Evolutionary conservation across 1,140 invertebrate genomes (phyloP), one percentile per base, ranked within the genome.

Genomic region (Drosophila nebulosa): DNA sequence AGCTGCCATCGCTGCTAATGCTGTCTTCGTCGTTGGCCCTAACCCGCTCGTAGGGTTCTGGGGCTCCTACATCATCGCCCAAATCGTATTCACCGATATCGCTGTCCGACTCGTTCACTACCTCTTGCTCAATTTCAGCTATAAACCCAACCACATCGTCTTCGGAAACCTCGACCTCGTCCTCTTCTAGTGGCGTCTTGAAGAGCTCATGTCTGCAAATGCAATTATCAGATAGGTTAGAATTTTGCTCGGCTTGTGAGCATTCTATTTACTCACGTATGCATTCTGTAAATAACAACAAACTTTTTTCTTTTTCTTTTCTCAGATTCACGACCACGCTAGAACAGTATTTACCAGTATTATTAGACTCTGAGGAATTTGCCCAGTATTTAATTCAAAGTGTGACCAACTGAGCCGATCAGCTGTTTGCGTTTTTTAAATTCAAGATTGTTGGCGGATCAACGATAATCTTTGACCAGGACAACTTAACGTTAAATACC

Each of bases 121-220:
- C 83, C 7, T 85, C 83, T 50, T 85, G 81, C 12, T 86, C 81
- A 9, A 85, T 79, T 56, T 78, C 85, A 6, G 81, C 79, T 32
- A 88, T 79, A 0, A 89, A 76, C 9, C 86, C 85, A 65, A 89
- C 69, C 14, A 86, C 84, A 32, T 85, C 85, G 18, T 89, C 85
- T 27, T 86, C 77, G 12, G 80, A 65, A 26, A 89, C 85, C n/a
- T 89, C 85, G n/a, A 90, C 58, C 27, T 90, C 84, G 16, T 90
- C 89, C 26, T 67, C 80, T 24, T 90, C 79, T 3, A 68, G 69
- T 22, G 89, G 89, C 14, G 81, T 86, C 53, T 89, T 90, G 26
- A 90, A 90, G 64, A 74, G 62, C 53, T 79, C 70, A 72, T 78
- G 78, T 68, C 89, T 90, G 60, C 16, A 21, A 46, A 46, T 32